These are phyloP conservation scores for Anastrepha obliqua DNA, from an alignment of 1,140 invertebrate species.

Conservation along the genomic window DNA sequence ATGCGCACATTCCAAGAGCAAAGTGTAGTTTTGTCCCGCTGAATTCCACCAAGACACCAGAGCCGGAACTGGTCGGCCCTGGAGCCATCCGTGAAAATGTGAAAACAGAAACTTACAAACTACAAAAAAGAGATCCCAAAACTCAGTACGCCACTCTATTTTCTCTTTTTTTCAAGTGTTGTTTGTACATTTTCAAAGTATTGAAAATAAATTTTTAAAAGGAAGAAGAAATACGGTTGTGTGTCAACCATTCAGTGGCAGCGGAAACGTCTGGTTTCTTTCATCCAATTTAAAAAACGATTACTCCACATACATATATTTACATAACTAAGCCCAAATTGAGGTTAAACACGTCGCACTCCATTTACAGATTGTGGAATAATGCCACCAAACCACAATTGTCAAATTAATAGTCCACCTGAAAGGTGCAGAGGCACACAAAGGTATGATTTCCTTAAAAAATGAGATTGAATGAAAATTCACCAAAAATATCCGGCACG, in stretches of 20 bases:
- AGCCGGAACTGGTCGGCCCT: too few relatives aligned
- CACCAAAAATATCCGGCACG: constrained; percentile 15
- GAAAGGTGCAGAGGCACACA: not conserved
- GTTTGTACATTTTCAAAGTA: too few relatives aligned
- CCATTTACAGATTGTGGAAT: not conserved
- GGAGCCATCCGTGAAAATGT: too few relatives aligned
- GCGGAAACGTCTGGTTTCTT: constrained; percentile 24
- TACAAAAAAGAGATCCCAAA: too few relatives aligned
- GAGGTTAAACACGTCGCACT: not conserved
- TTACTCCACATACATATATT: not conserved
- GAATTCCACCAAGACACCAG: too few relatives aligned
- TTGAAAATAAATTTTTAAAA: too few relatives aligned
- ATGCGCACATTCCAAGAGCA: too few relatives aligned
- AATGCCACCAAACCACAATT: not conserved
- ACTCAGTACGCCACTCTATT: too few relatives aligned
- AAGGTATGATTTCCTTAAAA: not conserved
- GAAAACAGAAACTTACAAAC: too few relatives aligned
- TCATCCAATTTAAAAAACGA: not conserved
- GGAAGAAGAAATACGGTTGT: too few relatives aligned
- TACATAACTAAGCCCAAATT: not conserved
- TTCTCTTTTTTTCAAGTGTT: too few relatives aligned
- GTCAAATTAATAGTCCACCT: not conserved
- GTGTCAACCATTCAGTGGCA: not conserved
- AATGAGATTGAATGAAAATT: not conserved
- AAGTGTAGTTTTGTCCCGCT: too few relatives aligned